Conservation (phyloP, 2,113 vertebrate species). For the Cyanoliseus patagonus region DNA sequence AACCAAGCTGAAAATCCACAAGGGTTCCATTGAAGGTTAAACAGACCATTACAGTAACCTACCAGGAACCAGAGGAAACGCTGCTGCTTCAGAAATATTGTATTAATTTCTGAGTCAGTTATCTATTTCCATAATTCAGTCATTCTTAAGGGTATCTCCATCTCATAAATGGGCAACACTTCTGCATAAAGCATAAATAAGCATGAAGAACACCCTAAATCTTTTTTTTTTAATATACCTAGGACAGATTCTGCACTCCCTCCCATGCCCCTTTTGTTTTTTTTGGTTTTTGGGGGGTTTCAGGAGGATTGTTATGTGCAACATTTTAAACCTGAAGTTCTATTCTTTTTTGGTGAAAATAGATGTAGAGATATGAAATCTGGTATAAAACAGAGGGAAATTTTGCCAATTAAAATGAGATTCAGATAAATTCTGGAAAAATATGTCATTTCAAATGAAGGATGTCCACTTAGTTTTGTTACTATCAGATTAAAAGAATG, state of each 20-base stretch:
- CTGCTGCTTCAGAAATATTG: neutral
- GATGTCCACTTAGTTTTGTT: neutral
- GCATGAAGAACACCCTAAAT: neutral
- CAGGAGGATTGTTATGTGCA: neutral
- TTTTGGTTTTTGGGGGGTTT: accelerated
- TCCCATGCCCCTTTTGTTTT: neutral
- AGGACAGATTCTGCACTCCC: accelerated
- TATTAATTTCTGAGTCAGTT: neutral
- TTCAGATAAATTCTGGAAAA: neutral
- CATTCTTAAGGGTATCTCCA: neutral
- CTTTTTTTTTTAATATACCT: neutral
- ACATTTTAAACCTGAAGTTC: neutral
- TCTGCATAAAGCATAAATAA: neutral
- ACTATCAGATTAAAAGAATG: neutral
- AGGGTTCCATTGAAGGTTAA: neutral
- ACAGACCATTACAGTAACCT: neutral
- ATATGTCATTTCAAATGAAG: neutral
- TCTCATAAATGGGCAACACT: neutral
- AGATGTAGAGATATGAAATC: neutral
- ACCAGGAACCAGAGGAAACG: neutral
- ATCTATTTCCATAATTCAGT: neutral
- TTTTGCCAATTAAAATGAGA: neutral
- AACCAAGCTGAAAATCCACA: neutral
- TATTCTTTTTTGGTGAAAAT: neutral
- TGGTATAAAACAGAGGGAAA: neutral